Percentiles rank a stretch among this genome's conserved stretches.
Conservation (phyloP, 2,888 invertebrate genomes). For the Synanthedon andrenaeformis region DNA sequence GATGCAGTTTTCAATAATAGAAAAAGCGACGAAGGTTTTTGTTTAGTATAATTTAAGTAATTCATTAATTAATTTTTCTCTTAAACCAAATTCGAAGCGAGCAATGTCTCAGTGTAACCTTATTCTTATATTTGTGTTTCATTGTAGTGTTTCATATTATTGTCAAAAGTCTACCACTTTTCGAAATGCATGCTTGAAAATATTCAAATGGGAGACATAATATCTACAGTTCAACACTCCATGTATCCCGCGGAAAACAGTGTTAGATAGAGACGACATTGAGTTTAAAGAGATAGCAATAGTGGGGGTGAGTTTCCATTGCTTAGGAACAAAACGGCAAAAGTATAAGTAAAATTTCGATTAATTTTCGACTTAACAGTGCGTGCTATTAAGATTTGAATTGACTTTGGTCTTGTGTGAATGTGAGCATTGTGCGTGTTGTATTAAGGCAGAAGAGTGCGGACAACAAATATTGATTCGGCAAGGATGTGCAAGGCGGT, state of each 20-base stretch:
- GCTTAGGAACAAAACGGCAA: constrained; percentile 12
- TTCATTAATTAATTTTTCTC: no score
- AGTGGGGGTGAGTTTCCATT: constrained; percentile 50
- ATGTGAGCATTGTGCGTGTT: constrained; percentile 64
- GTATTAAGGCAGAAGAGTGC: constrained; percentile 69
- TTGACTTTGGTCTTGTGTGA: constrained; percentile 9
- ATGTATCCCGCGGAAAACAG: constrained; percentile 49
- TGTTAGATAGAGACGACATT: constrained; percentile 60
- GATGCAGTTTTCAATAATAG: no score
- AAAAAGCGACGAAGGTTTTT: no score
- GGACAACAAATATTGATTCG: constrained; percentile 72
- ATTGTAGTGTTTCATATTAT: no score
- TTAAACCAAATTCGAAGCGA: no score
- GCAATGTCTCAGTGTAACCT: no score
- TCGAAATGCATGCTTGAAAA: neutral
- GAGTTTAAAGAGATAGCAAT: constrained; percentile 54
- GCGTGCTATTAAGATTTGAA: constrained; percentile 2
- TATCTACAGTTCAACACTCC: neutral
- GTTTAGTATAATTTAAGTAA: no score
- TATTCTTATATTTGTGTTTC: no score
- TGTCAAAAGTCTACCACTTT: no score
- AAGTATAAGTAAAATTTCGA: constrained; percentile 9
- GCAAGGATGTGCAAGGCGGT: constrained; percentile 33
- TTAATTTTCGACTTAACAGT: constrained; percentile 9
- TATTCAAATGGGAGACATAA: neutral